phyloP scores from a whole-genome alignment of 2,797 vertebrate genomes.

The Poeciliopsis infans region DNA sequence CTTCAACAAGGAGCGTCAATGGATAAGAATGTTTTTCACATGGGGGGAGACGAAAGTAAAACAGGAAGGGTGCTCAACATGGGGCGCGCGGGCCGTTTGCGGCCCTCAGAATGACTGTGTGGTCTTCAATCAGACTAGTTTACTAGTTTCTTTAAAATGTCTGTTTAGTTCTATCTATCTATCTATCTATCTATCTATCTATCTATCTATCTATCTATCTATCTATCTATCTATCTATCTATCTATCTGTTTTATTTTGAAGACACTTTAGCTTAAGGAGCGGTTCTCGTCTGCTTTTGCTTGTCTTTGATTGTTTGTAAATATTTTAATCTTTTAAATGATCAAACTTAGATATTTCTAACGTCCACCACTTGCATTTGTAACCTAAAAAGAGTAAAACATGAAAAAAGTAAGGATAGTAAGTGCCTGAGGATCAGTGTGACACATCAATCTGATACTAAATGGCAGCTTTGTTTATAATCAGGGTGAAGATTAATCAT shows the following conservation, averaged over 20 bases:
- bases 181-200: too few relatives aligned
- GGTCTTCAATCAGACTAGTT: neutral
- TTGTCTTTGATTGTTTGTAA: neutral
- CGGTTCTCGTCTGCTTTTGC: too few relatives aligned
- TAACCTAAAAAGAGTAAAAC: neutral
- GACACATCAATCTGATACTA: neutral
- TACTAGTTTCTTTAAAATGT: neutral
- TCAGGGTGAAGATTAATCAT: neutral
- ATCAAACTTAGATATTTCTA: neutral
- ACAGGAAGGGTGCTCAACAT: neutral
- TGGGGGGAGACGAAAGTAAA: neutral
- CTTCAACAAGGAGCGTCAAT: neutral
- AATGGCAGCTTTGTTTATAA: conserved; percentile 1
- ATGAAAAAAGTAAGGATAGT: neutral
- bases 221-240: too few relatives aligned
- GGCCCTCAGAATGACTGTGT: neutral
- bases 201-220: neutral
- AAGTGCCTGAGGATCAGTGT: neutral
- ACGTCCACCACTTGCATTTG: neutral
- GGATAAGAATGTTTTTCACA: neutral
- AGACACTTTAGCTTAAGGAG: neutral
- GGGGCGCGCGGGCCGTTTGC: neutral
- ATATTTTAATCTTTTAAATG: neutral
- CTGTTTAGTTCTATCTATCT: neutral
- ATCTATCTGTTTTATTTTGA: neutral